Base-by-base conservation (phyloP, 92 coral and sea anemone genomes). In the Parazoanthus atlanticus region DNA sequence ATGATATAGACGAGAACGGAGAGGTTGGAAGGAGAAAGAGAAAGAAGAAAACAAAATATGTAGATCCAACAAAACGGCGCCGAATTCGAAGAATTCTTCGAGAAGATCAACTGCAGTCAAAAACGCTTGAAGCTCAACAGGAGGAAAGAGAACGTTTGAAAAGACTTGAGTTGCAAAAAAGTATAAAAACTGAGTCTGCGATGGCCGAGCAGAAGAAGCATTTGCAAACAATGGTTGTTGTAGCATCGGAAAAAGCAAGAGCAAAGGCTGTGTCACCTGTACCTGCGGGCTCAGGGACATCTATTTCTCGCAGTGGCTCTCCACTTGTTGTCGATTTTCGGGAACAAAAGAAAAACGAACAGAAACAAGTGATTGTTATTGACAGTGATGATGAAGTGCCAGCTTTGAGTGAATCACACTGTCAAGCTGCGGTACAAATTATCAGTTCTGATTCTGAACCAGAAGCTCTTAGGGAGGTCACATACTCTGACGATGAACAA, bases 101-200 rank as follows among this genome's bases (percentile, higher is more conserved):
- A 10, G 94, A 91, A 67, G 93, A 90, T 67, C 92, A 95, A 73
- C 93, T 97, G 0, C 96, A 94, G 11, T 86, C 92, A 23, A 96
- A 93, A 76, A 97, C 99, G 16, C 82, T 95, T 19, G 91, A 94
- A 29, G 99, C 99, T 0, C 99, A 97, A 78, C 89, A 92, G 56
- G 99, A 97, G 41, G 99, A 97, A 64, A 89, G 92, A 66, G 99
- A 97, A 41, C 88, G 99, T 16, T 75, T 97, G 1, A 91, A 95
- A 19, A 93, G 99, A 78, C 93, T 97, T 52, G 99, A 97, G 54
- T 90, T 97, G 29, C 99, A 97, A 66, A 93, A 93, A 75, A 97
- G 99, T 83, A 41, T 97, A 78, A 94, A 92, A 40, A 84, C 89
- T 23, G 89, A 80, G 10, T 41, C 66, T 21, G 43, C 30, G 19